Base-by-base conservation (phyloP, 2,797 vertebrate species). In the Pagetopsis macropterus region DNA sequence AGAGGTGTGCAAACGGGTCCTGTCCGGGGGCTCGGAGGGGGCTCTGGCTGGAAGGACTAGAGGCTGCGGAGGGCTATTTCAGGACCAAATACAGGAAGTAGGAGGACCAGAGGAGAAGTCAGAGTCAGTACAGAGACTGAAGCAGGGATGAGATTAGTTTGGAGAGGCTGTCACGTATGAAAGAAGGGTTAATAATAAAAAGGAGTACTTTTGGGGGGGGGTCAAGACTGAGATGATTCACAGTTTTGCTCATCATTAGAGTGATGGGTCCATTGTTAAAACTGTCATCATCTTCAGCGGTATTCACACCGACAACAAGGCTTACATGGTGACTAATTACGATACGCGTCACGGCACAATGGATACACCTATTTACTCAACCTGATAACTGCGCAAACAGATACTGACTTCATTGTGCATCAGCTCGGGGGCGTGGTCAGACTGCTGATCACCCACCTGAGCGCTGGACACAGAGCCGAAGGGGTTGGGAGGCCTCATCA, bases 1-100 rank as follows among this genome's bases (percentile, higher is more conserved):
- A 99, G 95, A 98, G 96, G 94, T 98, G 97, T 98, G 97, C 97
- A 97, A 99, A 98, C 88, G 97, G 98, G 92, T 99, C 98, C 97
- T 99, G 97, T 96, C 96, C 97, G 90, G 98, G 96, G 93, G 96
- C 96, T 97, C 97, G 96, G 95, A 97, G 97, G 96, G 97, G 97
- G 96, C 98, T 99, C 95, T 98, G 98, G 96, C 96, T 99, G 96
- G 98, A 99, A 95, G 98, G 98, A 93, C 98, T 99, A 96, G 98
- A 99, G 92, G 98, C 98, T 96, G 98, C 96, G 86, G 98, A 98
- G 94, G 97, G 96, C 98, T 99, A 96, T 94, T 95, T 93, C 92
- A 94, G 95, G 94, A 94, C 90, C 79, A 92, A 86, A 92, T 84
- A 92, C 86, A 90, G 90, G 88, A 86, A 81, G 89, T 83, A 77